These are phyloP conservation scores for Oryzaephilus surinamensis DNA, from an alignment of 1,140 invertebrate species.

Conservation along the genomic window DNA sequence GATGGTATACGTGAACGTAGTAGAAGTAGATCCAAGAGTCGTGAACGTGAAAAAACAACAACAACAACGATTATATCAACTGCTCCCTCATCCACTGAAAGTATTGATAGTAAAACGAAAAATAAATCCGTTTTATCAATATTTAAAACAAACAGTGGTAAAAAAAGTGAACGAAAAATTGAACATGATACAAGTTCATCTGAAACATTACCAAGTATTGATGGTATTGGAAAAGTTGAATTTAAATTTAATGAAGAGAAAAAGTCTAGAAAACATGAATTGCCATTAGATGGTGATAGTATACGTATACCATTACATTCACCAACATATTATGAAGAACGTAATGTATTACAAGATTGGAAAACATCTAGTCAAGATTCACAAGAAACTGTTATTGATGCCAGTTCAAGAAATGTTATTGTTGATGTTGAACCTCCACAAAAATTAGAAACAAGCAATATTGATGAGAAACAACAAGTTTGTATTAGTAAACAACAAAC, in stretches of 20 bases:
- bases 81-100: slow-evolving; percentile 30
- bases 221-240: slow-evolving; percentile 24
- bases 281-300: slow-evolving; percentile 43
- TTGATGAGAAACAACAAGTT: not conserved
- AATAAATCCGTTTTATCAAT: slow-evolving; percentile 51
- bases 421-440: slow-evolving; percentile 6
- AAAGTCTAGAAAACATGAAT: slow-evolving; percentile 33
- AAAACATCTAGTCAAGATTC: slow-evolving; percentile 30
- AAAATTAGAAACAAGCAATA: slow-evolving; percentile 8
- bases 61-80: slow-evolving; percentile 14
- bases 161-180: slow-evolving; percentile 32
- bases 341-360: slow-evolving; percentile 21
- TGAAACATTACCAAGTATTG: slow-evolving; percentile 33
- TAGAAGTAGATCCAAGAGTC: slow-evolving; percentile 53
- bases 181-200: slow-evolving; percentile 27
- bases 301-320: slow-evolving; percentile 55
- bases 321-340: slow-evolving; percentile 49
- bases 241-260: slow-evolving; percentile 31
- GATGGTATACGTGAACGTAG: slow-evolving; percentile 32
- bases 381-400: slow-evolving; percentile 32
- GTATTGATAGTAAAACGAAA: slow-evolving; percentile 38
- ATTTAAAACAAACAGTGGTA: slow-evolving; percentile 42
- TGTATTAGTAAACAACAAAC: too few relatives aligned
- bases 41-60: slow-evolving; percentile 38
- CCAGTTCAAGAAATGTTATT: slow-evolving; percentile 29